Percentiles rank a stretch among this genome's conserved stretches.
Conservation (phyloP, 1,140 invertebrate species). For the Drosophila azteca region DNA sequence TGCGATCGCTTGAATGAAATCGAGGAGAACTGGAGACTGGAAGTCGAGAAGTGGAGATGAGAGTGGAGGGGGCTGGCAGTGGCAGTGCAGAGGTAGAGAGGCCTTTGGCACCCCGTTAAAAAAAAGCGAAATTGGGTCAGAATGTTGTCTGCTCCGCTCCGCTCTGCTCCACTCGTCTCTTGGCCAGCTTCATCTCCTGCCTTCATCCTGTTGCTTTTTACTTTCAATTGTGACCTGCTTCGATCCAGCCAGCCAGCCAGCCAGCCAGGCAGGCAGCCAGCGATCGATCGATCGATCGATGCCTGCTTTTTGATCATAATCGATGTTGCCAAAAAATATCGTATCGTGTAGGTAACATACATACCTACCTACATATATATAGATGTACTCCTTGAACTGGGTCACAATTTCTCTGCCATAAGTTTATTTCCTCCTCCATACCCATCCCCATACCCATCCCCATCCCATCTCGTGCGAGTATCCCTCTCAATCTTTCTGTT, state of each 20-base stretch:
- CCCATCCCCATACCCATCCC: neutral
- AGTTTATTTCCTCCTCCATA: constrained; percentile 25
- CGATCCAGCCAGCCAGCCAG: constrained; percentile 49
- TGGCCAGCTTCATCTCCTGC: neutral
- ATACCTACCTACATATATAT: neutral
- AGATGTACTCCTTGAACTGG: constrained; percentile 49
- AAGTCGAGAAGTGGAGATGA: constrained; percentile 4
- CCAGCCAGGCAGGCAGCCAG: too few relatives aligned
- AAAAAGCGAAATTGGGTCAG: constrained; percentile 75
- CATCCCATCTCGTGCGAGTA: too few relatives aligned
- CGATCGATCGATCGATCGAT: constrained; percentile 31
- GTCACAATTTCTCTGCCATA: constrained; percentile 66
- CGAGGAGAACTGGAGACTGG: constrained; percentile 47
- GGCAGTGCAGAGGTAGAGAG: constrained; percentile 16
- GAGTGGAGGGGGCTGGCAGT: neutral
- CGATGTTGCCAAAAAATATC: constrained; percentile 69
- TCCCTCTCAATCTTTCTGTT: constrained; percentile 26
- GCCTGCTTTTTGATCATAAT: constrained; percentile 78
- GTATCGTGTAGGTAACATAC: constrained; percentile 16
- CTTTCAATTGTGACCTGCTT: constrained; percentile 80
- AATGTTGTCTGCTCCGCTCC: constrained; percentile 29
- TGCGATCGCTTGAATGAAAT: constrained; percentile 42
- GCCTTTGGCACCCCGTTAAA: constrained; percentile 80
- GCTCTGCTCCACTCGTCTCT: neutral
- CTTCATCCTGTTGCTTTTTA: constrained; percentile 74